A percentile compares a stretch with the other conserved stretches of the same genome.
phyloP scores from a whole-genome alignment of 2,797 vertebrate species.

The Otolemur crassicaudatus region DNA sequence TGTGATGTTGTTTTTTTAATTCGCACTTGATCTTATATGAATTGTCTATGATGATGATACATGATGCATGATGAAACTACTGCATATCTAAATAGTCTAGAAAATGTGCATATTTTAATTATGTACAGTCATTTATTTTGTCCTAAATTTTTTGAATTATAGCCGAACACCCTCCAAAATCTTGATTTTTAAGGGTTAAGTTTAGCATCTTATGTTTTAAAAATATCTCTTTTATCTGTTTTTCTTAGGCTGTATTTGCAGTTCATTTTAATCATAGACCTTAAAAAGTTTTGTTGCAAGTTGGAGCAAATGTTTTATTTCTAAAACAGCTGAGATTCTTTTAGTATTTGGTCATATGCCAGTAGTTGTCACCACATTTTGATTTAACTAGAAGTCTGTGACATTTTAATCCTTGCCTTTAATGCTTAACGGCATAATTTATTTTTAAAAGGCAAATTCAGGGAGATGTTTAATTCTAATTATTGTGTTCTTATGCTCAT shows the following conservation, averaged over 20 bases:
- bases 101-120: conserved; percentile 36
- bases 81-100: conserved; percentile 44
- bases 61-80: neutral
- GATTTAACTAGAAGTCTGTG: conserved; percentile 64
- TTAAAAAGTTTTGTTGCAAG: conserved; percentile 43
- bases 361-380: conserved; percentile 62
- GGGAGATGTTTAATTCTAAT: conserved; percentile 35
- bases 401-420: conserved; percentile 65
- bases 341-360: conserved; percentile 39
- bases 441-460: conserved; percentile 67
- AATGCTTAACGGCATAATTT: conserved; percentile 62
- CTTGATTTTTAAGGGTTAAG: conserved; percentile 48
- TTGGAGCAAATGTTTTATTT: conserved; percentile 64
- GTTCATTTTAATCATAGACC: neutral
- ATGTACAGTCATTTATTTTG: neutral
- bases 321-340: conserved; percentile 60
- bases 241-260: conserved; percentile 31
- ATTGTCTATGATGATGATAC: conserved; percentile 31
- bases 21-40: neutral
- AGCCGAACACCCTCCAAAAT: neutral
- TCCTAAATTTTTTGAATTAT: conserved; percentile 38
- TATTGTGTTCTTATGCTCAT: neutral
- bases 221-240: neutral
- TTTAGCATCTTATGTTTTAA: conserved; percentile 45
- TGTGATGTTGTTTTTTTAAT: conserved; percentile 1